A percentile compares a stretch with the other conserved stretches of the same genome.
These are phyloP conservation scores for Nerophis ophidion DNA, from an alignment of 2,113 vertebrate species.

Conservation along the genomic window DNA sequence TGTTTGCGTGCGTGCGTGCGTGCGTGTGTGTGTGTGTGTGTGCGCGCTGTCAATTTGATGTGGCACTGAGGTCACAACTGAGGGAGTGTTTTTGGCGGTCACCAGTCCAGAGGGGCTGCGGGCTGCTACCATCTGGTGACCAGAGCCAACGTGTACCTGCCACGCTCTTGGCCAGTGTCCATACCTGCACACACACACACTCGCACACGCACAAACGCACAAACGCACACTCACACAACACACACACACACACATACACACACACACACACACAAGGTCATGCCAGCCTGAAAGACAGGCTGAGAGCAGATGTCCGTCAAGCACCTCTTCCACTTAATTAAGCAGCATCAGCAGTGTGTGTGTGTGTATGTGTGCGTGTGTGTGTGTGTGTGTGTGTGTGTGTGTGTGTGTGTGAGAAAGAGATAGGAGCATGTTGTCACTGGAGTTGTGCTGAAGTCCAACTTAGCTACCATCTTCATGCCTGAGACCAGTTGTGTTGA, in stretches of 20 bases:
- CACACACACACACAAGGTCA: conserved; percentile 45
- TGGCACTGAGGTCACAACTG: conserved; percentile 53
- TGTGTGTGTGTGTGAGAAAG: neutral
- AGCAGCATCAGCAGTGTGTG: conserved; percentile 26
- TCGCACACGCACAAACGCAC: conserved; percentile 22
- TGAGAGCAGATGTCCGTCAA: conserved; percentile 66
- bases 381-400: neutral
- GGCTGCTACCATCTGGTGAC: conserved; percentile 65
- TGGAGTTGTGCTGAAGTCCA: too few relatives aligned
- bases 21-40: conserved; percentile 9
- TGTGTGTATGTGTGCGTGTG: neutral
- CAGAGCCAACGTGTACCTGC: conserved; percentile 54
- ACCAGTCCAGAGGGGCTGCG: conserved; percentile 54
- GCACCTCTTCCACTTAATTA: conserved; percentile 64
- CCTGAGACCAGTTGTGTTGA: too few relatives aligned
- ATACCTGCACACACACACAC: conserved; percentile 44
- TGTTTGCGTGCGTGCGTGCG: conserved; percentile 4
- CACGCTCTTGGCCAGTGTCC: conserved; percentile 63
- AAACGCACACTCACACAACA: conserved; percentile 28
- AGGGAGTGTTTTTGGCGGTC: conserved; percentile 65
- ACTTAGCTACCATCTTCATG: too few relatives aligned
- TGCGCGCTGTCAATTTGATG: conserved; percentile 55
- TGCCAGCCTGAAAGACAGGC: conserved; percentile 51
- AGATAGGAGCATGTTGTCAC: too few relatives aligned
- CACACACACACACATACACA: conserved; percentile 20